These are phyloP conservation scores for Gandaritis pyraliata DNA, from an alignment of 2,888 invertebrate genomes.

Conservation along the genomic window DNA sequence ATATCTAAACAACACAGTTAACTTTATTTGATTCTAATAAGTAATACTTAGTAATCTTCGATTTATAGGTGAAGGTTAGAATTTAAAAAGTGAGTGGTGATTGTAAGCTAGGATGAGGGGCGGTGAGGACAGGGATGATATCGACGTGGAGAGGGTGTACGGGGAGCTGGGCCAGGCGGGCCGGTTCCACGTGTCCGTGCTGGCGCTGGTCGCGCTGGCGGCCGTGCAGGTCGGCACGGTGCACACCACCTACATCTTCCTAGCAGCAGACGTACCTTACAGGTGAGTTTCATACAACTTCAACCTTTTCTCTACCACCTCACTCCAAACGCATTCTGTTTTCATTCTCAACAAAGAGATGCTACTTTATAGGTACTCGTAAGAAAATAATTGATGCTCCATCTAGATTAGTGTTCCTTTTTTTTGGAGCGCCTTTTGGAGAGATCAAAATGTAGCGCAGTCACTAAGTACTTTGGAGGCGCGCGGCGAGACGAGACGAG, in stretches of 20 bases:
- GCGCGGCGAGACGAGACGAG: no score
- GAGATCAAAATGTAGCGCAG: no score
- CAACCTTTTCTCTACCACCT: no score
- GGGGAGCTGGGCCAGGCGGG: conserved; percentile 70
- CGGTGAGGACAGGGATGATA: conserved; percentile 21
- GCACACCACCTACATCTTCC: conserved; percentile 84
- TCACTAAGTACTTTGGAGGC: no score
- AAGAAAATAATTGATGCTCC: no score
- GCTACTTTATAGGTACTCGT: no score
- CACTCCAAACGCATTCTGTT: no score
- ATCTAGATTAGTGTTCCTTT: no score
- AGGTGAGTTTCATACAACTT: conserved; percentile 61
- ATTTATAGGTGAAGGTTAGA: background rate
- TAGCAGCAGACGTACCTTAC: conserved; percentile 82
- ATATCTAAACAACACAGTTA: background rate
- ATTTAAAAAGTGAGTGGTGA: background rate
- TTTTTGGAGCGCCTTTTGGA: no score
- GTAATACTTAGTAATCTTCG: no score
- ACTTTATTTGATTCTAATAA: background rate
- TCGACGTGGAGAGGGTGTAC: conserved; percentile 52
- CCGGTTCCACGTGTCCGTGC: conserved; percentile 61
- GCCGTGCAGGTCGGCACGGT: conserved; percentile 81
- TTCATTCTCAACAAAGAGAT: no score
- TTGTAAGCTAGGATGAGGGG: background rate
- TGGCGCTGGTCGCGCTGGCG: conserved; percentile 66